Base-by-base conservation (phyloP, 2,888 invertebrate species). In the Mesorhabditis spiculigera region DNA sequence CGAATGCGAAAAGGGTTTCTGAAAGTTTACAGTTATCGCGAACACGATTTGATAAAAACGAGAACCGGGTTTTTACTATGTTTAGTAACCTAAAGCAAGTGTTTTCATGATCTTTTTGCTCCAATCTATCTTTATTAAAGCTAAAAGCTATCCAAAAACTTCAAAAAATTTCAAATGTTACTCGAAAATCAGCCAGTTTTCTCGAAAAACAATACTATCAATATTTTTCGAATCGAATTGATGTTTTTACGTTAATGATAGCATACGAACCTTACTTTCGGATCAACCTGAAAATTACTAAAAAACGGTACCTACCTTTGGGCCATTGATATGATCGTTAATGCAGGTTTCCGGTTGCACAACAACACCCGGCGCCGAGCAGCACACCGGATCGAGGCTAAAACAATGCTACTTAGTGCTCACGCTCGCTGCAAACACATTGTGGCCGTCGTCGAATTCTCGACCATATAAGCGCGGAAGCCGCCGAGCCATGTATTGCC, bases 341-440 rank as follows among this genome's bases (percentile, higher is more conserved):
- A 79, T 75, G 75, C 84, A 81, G 1, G 79, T 77, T 4, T 64
- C 45, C 5, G 82, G 71, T 28, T 84, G 82, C 5, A 85, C 73
- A 58, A 74, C 73, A 3, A 85, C 78, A 4, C 77, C 73, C 0
- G 82, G 78, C 0, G 83, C 77, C 0, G 82, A 76, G 71, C 85
- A 85, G 66, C 85, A 85, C 28, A 85, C 75, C 10, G 85, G 85
- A 71, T 85, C 85, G 5, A 85, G 67, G 10, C 83, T 83, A 68
- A 67, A 78, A 70, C 5, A 28, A 28, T 28, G 28, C 28, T 28
- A 3, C 3, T 28, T 28, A 28, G 28, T 28, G 28, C 28, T 28
- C 28, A 28, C 28, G 28, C 28, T 3, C 28, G 28, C 28, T 28
- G 28, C 28, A 28, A 28, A 28, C 63, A 83, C 81, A 84, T 70